phyloP scores from a whole-genome alignment of 2,113 vertebrate genomes.

The Azemiops feae region DNA sequence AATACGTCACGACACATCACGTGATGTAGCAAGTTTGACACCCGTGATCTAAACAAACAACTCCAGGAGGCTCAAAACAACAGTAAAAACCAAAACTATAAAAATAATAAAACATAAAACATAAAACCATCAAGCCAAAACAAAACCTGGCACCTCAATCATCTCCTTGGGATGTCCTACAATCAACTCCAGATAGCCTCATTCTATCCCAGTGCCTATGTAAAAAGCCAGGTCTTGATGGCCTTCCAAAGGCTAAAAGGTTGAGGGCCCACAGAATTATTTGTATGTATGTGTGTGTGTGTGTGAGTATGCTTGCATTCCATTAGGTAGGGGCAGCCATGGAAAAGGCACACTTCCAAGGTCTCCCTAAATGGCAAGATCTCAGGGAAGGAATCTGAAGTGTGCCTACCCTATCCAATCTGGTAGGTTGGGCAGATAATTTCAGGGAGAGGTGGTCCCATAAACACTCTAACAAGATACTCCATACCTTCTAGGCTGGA shows the following conservation, averaged over 20 bases:
- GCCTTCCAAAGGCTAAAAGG: not conserved
- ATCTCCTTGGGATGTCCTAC: not conserved
- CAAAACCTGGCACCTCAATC: not conserved
- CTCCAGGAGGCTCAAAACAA: not conserved
- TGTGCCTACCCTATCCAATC: not conserved
- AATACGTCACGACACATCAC: no score
- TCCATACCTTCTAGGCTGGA: not conserved
- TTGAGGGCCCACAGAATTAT: not conserved
- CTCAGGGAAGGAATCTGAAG: not conserved
- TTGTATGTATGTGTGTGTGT: no score
- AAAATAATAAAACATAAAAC: not conserved
- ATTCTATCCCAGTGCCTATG: not conserved
- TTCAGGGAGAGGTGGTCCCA: not conserved
- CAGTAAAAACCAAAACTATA: not conserved
- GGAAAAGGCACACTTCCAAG: not conserved
- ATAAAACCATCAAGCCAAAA: not conserved
- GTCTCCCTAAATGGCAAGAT: not conserved
- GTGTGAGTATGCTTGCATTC: not conserved
- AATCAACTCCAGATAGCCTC: not conserved
- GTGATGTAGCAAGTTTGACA: no score
- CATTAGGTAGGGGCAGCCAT: not conserved
- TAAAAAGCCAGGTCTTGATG: not conserved
- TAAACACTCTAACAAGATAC: not conserved
- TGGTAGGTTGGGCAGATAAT: not conserved
- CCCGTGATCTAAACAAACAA: not conserved